Evolutionary conservation across 37 sponge, comb jelly and placozoan genomes (phyloP).

Genomic region (Beroe ovata): DNA sequence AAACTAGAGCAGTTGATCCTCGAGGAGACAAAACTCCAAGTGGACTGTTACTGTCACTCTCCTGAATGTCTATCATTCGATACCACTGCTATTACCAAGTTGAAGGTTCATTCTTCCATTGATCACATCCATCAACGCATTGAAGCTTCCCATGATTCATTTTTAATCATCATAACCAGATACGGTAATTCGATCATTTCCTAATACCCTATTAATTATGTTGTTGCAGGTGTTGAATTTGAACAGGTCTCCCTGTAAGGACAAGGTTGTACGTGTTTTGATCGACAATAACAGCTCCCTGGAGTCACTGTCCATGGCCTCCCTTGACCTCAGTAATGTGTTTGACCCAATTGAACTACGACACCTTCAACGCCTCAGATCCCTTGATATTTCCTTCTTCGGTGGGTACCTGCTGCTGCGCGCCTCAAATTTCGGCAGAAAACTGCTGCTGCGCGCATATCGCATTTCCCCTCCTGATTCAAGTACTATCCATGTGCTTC

Average conservation of each 20-base stretch:
- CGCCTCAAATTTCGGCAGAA: no score
- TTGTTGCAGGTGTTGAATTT: background rate
- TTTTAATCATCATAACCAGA: no score
- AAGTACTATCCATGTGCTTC: no score
- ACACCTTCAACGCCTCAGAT: background rate
- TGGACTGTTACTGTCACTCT: background rate
- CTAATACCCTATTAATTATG: no score
- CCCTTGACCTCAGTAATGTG: background rate
- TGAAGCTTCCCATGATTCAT: no score
- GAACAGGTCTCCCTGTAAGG: background rate
- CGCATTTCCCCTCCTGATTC: no score
- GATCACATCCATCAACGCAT: no score
- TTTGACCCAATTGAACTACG: background rate
- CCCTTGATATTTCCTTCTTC: background rate
- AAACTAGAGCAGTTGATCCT: background rate
- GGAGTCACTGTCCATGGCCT: background rate
- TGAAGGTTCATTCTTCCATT: no score
- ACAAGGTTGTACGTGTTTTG: background rate
- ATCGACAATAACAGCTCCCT: slow-evolving; percentile 27
- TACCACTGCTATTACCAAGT: background rate
- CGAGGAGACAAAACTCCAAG: background rate
- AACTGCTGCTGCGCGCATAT: no score
- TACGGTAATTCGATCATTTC: no score
- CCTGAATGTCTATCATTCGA: background rate
- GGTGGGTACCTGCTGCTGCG: background rate